Base-by-base conservation (phyloP, 2,888 invertebrate genomes). In the Minunthozetes semirufus region DNA sequence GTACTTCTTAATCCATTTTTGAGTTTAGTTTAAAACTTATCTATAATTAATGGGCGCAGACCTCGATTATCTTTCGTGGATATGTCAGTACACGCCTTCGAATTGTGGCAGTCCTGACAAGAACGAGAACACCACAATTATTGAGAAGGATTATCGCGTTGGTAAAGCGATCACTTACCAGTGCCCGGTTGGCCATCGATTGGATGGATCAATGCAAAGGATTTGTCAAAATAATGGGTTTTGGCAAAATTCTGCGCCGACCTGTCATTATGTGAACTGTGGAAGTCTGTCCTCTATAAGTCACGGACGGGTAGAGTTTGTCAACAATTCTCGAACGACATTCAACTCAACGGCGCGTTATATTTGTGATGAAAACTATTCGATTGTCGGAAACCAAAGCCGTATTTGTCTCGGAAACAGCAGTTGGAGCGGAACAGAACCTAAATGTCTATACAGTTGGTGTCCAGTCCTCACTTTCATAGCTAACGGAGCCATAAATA, bases 51-150 rank as follows among this genome's bases (percentile, higher is more conserved):
- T 59, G 22, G 6, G 4, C 38, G 19, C 42, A 75, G 75, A 93
- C 83, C 87, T 94, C 76, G 94, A 94, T 84, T 94, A 94, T 81
- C 86, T 94, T 75, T 92, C 92, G 84, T 94, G 93, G 89, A 91
- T 94, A 81, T 94, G 94, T 84, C 92, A 93, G 85, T 82, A 80
- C 72, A 77, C 79, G 78, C 93, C 93, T 0, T 87, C 90, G 3
- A 87, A 89, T 0, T 94, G 94, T 81, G 94, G 94, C 17, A 93
- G 92, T 81, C 94, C 94, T 0, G 93, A 94, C 80, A 90, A 79
- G 68, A 61, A 79, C 74, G 86, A 90, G 79, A 93, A 94, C 82
- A 93, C 93, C 0, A 93, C 93, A 0, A 88, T 93, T 72, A 83
- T 86, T 73, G 91, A 91, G 0, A 86, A 71, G 53, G 80, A 79